Percentiles rank a stretch among this genome's conserved stretches.
Evolutionary conservation across 2,888 invertebrate species (phyloP).

Genomic region (Phengaris arion): DNA sequence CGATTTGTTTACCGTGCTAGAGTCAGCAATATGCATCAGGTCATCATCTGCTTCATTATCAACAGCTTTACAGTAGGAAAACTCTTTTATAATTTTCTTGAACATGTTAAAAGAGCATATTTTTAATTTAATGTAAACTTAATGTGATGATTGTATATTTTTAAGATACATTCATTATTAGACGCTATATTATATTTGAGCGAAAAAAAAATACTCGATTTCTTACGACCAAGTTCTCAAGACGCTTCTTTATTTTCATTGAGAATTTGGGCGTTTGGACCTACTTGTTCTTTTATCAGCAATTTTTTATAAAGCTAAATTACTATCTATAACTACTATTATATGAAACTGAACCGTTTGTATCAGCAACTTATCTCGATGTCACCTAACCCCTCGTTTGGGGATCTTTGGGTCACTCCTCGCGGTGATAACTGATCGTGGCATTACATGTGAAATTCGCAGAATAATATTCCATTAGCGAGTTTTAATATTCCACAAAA

Average conservation of each 20-base stretch:
- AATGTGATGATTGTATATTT: too few relatives aligned
- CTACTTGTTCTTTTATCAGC: too few relatives aligned
- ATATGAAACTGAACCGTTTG: neutral
- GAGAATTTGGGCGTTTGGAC: too few relatives aligned
- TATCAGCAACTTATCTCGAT: neutral
- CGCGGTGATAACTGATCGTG: neutral
- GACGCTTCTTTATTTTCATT: too few relatives aligned
- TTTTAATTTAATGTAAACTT: too few relatives aligned
- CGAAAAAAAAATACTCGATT: too few relatives aligned
- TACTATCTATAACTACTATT: too few relatives aligned
- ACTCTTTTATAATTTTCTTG: neutral
- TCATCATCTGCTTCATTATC: neutral
- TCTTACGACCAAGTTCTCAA: too few relatives aligned
- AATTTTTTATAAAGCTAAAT: neutral
- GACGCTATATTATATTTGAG: too few relatives aligned
- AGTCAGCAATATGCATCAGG: neutral
- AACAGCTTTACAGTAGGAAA: neutral
- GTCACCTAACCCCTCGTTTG: neutral
- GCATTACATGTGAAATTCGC: neutral
- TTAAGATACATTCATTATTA: too few relatives aligned
- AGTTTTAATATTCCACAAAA: too few relatives aligned
- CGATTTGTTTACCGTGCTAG: neutral
- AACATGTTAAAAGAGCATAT: neutral
- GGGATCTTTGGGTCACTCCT: slow-evolving; percentile 14
- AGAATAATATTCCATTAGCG: neutral